Conservation (phyloP, 2,797 vertebrate species). For the Parotocinclus haroldoi region DNA sequence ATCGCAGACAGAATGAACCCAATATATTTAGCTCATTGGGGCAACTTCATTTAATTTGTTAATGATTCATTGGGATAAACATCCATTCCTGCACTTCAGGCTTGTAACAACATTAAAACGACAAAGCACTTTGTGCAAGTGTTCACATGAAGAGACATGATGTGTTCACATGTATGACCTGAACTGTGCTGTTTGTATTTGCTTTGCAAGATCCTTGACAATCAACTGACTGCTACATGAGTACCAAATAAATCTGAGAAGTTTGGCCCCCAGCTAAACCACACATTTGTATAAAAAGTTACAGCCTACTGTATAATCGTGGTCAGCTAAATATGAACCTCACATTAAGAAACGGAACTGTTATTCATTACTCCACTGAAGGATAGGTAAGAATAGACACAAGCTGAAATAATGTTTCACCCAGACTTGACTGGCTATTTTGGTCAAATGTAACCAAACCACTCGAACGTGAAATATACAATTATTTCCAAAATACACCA, state of each 20-base stretch:
- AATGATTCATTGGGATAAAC: no score
- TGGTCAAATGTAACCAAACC: slow-evolving; percentile 55
- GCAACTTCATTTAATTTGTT: no score
- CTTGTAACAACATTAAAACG: no score
- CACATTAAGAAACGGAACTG: slow-evolving; percentile 66
- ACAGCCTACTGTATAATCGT: slow-evolving; percentile 64
- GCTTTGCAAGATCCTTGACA: slow-evolving; percentile 47
- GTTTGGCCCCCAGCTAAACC: slow-evolving; percentile 51
- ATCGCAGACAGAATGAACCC: no score
- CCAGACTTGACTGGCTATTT: slow-evolving; percentile 61
- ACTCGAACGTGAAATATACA: slow-evolving; percentile 59
- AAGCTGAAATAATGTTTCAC: slow-evolving; percentile 65
- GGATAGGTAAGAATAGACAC: slow-evolving; percentile 64
- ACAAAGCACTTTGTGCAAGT: no score
- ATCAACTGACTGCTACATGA: slow-evolving; percentile 54
- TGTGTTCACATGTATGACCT: no score
- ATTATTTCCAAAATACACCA: slow-evolving; percentile 53
- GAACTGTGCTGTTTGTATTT: not conserved
- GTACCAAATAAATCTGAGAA: slow-evolving; percentile 44
- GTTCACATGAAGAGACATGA: no score
- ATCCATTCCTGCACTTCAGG: no score
- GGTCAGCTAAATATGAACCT: slow-evolving; percentile 66
- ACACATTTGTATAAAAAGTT: slow-evolving; percentile 67
- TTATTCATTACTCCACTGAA: slow-evolving; percentile 63
- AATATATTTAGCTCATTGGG: no score